Base-by-base conservation (phyloP, 2,797 vertebrate species). In the Chelonia mydas region DNA sequence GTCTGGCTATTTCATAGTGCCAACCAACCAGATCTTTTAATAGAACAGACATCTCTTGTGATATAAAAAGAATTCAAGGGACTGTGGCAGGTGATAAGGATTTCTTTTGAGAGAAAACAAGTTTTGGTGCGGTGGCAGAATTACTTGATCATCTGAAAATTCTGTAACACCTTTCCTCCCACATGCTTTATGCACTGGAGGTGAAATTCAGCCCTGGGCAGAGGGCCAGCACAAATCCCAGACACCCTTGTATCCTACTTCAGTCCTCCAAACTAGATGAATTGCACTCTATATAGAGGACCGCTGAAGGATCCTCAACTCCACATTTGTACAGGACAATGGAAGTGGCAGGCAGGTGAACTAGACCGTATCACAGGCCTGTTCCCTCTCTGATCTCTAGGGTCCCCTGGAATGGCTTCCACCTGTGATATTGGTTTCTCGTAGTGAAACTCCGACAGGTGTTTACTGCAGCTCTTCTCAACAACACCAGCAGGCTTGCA, bases 1-100 rank as follows among this genome's bases (percentile, higher is more conserved):
- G 90, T 76, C 80, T 37, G 3, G 83, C 77, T 54, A 92, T 93
- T 82, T 96, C 87, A 85, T 90, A 92, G 89, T 86, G 85, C 65
- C 94, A 91, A 88, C 74, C 77, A 10, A 83, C 92, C 86, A 6
- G 88, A 76, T 27, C 81, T 83, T 55, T 81, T 91, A 0, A 1
- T 2, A 55, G 68, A 23, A 61, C 2, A 61, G 1, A 25, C 13
- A 23, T 10, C 16, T 3, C 47, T 79, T 74, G 23, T 77, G 51
- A 51, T n/a, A 74, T 50, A 80, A 15, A 54, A 49, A 45, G 2
- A 49, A 78, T 49, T 77, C 51, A 74, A 57, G 37, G 33, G 31
- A 33, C 8, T 55, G 41, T 50, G 31, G 7, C 59, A 27, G 28
- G 19, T 5, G 28, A 72, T 77, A 45, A 77, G 41, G 47, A 28